These are phyloP conservation scores for Caligus rogercresseyi DNA, from an alignment of 1,140 invertebrate species.

Conservation along the genomic window DNA sequence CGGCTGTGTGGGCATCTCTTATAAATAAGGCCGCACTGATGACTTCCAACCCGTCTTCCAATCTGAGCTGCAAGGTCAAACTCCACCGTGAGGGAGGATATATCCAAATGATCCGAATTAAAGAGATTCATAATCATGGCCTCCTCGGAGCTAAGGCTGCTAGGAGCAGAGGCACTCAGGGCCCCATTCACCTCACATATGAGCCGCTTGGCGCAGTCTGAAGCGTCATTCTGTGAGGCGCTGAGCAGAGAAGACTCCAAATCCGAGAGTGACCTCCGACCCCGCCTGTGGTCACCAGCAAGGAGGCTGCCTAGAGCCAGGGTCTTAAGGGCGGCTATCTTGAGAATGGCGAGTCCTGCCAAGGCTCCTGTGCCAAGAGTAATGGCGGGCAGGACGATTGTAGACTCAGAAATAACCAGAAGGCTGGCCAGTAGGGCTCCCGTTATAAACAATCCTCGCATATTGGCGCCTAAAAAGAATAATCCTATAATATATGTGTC, in stretches of 20 bases:
- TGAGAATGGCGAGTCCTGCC: neutral
- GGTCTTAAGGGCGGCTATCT: neutral
- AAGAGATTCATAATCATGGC: neutral
- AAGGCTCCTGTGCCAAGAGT: neutral
- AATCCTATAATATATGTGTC: no score
- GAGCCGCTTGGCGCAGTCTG: slow-evolving; percentile 13
- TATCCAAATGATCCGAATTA: neutral
- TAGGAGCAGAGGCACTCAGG: neutral
- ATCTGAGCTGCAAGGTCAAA: slow-evolving; percentile 12
- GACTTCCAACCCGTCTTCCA: neutral
- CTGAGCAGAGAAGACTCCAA: neutral
- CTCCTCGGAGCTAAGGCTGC: neutral
- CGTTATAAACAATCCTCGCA: neutral
- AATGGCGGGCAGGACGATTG: neutral
- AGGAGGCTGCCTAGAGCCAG: neutral
- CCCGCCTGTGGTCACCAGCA: neutral
- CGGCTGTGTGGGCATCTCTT: neutral
- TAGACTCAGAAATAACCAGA: neutral
- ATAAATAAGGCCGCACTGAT: slow-evolving; percentile 8
- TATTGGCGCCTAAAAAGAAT: neutral
- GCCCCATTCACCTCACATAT: slow-evolving; percentile 3
- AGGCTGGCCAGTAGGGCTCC: neutral
- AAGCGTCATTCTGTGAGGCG: neutral
- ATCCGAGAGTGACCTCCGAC: neutral
- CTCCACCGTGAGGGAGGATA: slow-evolving; percentile 3